A percentile compares a stretch with the other conserved stretches of the same genome.
Conservation (phyloP, 2,888 invertebrate genomes). For the Desoria tigrina region DNA sequence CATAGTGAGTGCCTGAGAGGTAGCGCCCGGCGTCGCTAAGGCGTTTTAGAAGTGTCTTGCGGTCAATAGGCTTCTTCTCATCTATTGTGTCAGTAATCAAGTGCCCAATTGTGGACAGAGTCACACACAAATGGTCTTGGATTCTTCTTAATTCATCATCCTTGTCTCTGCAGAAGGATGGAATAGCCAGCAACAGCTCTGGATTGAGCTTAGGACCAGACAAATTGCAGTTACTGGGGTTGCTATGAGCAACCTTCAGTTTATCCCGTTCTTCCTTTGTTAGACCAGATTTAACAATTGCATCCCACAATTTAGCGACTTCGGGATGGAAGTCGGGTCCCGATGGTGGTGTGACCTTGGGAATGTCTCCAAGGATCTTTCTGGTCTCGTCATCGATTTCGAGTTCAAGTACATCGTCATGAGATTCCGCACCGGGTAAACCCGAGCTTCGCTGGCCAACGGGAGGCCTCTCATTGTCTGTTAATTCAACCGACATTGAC, state of each 20-base stretch:
- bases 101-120: background rate
- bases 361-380: background rate
- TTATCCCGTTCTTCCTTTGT: slow-evolving; percentile 10
- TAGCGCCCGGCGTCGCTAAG: slow-evolving; percentile 14
- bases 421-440: background rate
- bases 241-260: background rate
- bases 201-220: slow-evolving; percentile 12
- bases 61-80: background rate
- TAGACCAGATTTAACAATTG: background rate
- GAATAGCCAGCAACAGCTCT: background rate
- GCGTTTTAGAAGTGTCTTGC: background rate
- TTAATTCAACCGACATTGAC: background rate
- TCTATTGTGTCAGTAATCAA: background rate
- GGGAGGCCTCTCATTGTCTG: too few relatives aligned
- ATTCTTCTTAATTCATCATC: background rate
- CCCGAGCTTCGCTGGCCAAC: background rate
- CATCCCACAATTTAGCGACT: background rate
- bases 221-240: background rate
- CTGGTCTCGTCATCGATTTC: background rate
- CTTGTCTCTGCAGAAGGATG: background rate
- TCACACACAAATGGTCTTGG: background rate
- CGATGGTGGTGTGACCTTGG: background rate
- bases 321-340: background rate
- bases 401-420: background rate
- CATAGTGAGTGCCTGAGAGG: slow-evolving; percentile 10